Percentiles rank a stretch among this genome's conserved stretches.
phyloP scores from a whole-genome alignment of 2,797 vertebrate species.

The Eupleurogrammus muticus region DNA sequence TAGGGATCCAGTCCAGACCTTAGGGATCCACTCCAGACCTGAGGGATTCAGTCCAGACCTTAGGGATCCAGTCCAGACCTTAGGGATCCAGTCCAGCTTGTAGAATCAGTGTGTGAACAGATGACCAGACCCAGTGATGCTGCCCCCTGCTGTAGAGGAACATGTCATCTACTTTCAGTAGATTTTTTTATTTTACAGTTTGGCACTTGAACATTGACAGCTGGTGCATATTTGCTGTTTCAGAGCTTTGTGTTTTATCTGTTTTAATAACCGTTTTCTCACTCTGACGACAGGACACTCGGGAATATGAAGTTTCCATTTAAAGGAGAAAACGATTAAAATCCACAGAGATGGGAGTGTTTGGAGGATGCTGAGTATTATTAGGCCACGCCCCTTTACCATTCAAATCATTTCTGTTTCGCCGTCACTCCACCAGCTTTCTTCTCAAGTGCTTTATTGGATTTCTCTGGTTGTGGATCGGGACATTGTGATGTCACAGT shows the following conservation, averaged over 20 bases:
- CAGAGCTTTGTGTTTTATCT: background rate
- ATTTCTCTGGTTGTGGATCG: slow-evolving; percentile 49
- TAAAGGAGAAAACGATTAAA: slow-evolving; percentile 73
- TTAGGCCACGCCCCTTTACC: slow-evolving; percentile 62
- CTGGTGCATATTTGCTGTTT: background rate
- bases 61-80: too few species aligned
- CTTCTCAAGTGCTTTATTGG: slow-evolving; percentile 51
- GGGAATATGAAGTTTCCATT: slow-evolving; percentile 96
- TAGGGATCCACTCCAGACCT: too few species aligned
- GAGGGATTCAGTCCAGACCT: too few species aligned
- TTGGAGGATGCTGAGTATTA: slow-evolving; percentile 70
- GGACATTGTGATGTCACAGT: slow-evolving; percentile 66
- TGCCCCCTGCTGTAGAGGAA: too few species aligned
- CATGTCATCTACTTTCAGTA: too few species aligned
- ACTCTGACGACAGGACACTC: slow-evolving; percentile 86
- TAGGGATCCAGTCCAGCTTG: too few species aligned
- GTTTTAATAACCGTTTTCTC: slow-evolving; percentile 28
- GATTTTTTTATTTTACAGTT: background rate
- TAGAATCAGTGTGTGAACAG: too few species aligned
- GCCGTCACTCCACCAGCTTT: slow-evolving; percentile 16
- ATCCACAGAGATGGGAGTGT: slow-evolving; percentile 54
- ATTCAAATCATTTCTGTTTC: slow-evolving; percentile 25
- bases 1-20: too few species aligned
- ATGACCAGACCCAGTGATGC: too few species aligned
- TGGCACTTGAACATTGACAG: background rate